Percentiles rank a stretch among this genome's conserved stretches.
Conservation (phyloP, 2,113 vertebrate genomes). For the Bubo bubo region DNA sequence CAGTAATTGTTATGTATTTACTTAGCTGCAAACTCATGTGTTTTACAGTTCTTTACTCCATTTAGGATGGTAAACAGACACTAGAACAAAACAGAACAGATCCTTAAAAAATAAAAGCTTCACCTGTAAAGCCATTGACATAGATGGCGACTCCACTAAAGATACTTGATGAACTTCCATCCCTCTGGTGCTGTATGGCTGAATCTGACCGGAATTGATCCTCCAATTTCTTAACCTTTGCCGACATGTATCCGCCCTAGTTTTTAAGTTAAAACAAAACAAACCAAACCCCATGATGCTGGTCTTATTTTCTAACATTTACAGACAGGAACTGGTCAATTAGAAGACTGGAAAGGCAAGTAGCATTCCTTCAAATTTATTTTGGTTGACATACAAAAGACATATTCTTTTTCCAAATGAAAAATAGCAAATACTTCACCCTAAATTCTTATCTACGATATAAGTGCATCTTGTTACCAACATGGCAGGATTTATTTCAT, state of each 20-base stretch:
- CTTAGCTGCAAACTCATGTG: background rate
- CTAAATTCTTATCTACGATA: background rate
- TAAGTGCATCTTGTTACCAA: background rate
- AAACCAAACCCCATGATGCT: background rate
- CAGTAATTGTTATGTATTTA: background rate
- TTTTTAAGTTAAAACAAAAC: slow-evolving; percentile 46
- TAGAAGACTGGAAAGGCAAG: background rate
- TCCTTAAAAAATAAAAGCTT: slow-evolving; percentile 30
- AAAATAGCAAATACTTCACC: background rate
- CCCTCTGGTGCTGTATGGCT: slow-evolving; percentile 83
- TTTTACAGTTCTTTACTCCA: background rate
- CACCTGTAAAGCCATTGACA: slow-evolving; percentile 97
- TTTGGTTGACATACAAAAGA: background rate
- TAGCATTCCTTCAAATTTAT: background rate
- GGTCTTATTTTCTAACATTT: background rate
- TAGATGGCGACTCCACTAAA: slow-evolving; percentile 94
- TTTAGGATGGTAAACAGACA: background rate
- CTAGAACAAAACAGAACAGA: background rate
- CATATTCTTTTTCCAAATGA: background rate
- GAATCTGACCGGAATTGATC: slow-evolving; percentile 91
- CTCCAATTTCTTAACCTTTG: slow-evolving; percentile 93
- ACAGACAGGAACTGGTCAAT: background rate
- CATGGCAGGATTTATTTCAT: background rate
- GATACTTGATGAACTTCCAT: slow-evolving; percentile 83
- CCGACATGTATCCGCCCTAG: slow-evolving; percentile 94